Base-by-base conservation (phyloP, 2,113 vertebrate genomes). In the Rhynchomys soricoides region DNA sequence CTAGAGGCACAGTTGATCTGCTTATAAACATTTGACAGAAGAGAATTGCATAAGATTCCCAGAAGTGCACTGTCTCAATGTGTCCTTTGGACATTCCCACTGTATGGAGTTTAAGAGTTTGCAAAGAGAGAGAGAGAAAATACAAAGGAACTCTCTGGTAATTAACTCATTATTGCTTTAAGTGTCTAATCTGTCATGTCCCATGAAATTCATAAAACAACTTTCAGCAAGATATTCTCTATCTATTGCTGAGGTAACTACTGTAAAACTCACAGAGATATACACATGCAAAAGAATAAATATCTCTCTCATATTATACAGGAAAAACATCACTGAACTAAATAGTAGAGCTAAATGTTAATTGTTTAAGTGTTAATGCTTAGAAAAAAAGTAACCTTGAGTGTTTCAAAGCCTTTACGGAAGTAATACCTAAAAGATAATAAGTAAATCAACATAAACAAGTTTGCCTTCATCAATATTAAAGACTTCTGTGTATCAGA, bases 311-410 rank as follows among this genome's bases (percentile, higher is more conserved):
- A 92, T 11, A 55, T 21, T 7, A 12, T n/a, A 75, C 0, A 81
- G 62, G 40, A 92, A 94, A 96, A 96, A 73, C 37, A 4, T 66
- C 73, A 37, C 85, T 59, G 95, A 93, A 90, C n/a, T 70, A 66
- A 40, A 77, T 78, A 74, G 82, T 7, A 66, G 24, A 52, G 29
- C 37, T 87, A 92, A 73, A 68, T 52, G 64, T n/a, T 70, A 29
- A 43, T 31, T 70, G 6, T 57, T 8, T 79, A 89, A 94, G 43
- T 93, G 70, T 19, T 78, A 75, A 48, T 37, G 79, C 75, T 78
- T 74, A 93, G 52, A 88, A 93, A 45, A 89, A 97, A 91, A 90
- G 37, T 91, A 79, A 86, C 21, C 50, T 90, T 82, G 16, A n/a
- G 34, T 83, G 70, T 89, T 26, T 3, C 2, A 77, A 94, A 57